These are phyloP conservation scores for Chloroceryle aenea DNA, from an alignment of 2,113 vertebrate genomes.

Conservation along the genomic window DNA sequence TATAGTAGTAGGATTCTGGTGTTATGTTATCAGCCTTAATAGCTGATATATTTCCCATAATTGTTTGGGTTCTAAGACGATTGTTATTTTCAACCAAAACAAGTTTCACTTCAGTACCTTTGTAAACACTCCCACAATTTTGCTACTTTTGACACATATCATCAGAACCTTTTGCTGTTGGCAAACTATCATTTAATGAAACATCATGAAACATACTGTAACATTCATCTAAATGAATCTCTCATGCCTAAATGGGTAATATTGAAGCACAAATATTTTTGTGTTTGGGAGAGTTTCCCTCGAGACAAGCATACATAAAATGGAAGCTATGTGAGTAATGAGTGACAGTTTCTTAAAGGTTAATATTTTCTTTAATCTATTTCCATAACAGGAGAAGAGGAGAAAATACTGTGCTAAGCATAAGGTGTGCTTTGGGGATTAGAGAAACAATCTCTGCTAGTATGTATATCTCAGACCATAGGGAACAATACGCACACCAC, in stretches of 20 bases:
- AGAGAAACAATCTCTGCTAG: constrained; percentile 80
- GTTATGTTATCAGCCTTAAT: background rate
- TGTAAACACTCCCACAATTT: constrained; percentile 26
- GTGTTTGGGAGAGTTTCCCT: constrained; percentile 72
- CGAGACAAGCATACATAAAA: constrained; percentile 71
- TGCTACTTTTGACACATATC: constrained; percentile 25
- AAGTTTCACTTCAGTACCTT: constrained; percentile 35
- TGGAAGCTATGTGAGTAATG: constrained; percentile 73
- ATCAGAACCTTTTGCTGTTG: constrained; percentile 16
- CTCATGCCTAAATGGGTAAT: constrained; percentile 74
- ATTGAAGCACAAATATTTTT: constrained; percentile 81
- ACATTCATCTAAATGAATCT: constrained; percentile 75
- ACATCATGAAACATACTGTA: constrained; percentile 7
- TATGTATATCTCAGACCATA: constrained; percentile 74
- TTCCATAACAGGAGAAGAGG: constrained; percentile 74
- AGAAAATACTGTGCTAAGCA: constrained; percentile 78
- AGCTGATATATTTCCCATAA: background rate
- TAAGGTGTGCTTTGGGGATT: constrained; percentile 82
- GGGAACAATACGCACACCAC: constrained; percentile 65
- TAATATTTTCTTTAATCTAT: constrained; percentile 87
- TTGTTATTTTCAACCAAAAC: background rate
- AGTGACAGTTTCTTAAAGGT: constrained; percentile 86
- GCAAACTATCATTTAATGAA: constrained; percentile 70
- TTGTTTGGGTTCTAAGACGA: background rate
- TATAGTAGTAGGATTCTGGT: background rate